phyloP scores from a whole-genome alignment of 30 jellyfish, hydroid and myxozoan genomes.

The Rhopilema esculentum region DNA sequence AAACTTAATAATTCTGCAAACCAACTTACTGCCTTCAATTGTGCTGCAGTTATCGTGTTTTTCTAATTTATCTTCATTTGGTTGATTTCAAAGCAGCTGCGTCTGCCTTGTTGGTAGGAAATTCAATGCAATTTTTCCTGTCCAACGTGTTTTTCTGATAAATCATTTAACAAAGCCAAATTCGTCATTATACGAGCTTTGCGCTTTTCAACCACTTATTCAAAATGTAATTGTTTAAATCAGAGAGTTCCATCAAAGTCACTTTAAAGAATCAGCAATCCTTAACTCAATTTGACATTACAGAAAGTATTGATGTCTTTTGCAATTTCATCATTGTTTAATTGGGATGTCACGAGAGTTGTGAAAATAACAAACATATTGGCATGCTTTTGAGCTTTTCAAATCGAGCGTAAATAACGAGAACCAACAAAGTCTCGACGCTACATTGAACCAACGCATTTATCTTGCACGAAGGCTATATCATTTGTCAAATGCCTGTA shows the following conservation, averaged over 20 bases:
- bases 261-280: not conserved
- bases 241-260: not conserved
- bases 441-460: too few species aligned
- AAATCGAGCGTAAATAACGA: too few species aligned
- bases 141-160: not conserved
- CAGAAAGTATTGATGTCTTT: too few species aligned
- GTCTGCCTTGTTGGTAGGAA: not conserved
- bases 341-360: not conserved
- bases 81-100: not conserved
- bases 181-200: not conserved
- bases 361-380: not conserved
- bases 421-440: too few species aligned
- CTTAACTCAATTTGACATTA: not conserved
- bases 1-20: not conserved
- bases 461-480: too few species aligned
- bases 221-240: too few species aligned
- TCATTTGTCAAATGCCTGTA: too few species aligned
- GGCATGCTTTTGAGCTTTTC: not conserved
- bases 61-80: not conserved
- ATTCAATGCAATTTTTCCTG: not conserved
- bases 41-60: not conserved
- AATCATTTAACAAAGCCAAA: not conserved
- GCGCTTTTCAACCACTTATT: not conserved
- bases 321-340: not conserved
- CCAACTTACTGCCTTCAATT: not conserved